Evolutionary conservation across 2,888 invertebrate genomes (phyloP).

Genomic region (Mythimna loreyi): DNA sequence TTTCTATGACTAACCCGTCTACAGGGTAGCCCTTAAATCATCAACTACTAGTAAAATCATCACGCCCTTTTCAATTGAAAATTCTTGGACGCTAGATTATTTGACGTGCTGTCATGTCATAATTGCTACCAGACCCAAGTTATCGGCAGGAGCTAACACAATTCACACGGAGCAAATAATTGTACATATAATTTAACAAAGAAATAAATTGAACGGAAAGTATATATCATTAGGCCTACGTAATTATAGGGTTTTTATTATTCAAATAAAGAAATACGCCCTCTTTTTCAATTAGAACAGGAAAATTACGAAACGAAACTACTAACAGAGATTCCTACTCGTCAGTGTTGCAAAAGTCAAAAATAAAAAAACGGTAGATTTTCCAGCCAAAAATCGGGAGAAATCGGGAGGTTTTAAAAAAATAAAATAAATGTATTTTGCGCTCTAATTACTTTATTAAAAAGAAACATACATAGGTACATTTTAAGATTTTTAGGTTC

Average conservation of each 20-base stretch:
- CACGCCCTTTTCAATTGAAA: slow-evolving; percentile 68
- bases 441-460: too few species aligned
- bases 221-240: slow-evolving; percentile 16
- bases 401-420: too few species aligned
- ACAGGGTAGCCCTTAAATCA: slow-evolving; percentile 52
- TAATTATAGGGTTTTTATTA: slow-evolving; percentile 13
- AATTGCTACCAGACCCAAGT: slow-evolving; percentile 54
- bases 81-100: slow-evolving; percentile 66
- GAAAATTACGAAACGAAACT: slow-evolving; percentile 64
- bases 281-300: slow-evolving; percentile 61
- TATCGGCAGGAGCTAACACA: slow-evolving; percentile 48
- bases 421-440: too few species aligned
- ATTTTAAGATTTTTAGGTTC: too few species aligned
- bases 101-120: slow-evolving; percentile 68
- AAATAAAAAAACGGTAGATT: too few species aligned
- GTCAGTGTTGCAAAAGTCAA: too few species aligned
- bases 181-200: slow-evolving; percentile 34
- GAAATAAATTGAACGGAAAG: slow-evolving; percentile 22
- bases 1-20: slow-evolving; percentile 43
- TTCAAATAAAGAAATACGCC: slow-evolving; percentile 58
- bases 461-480: too few species aligned
- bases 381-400: too few species aligned
- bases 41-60: slow-evolving; percentile 60
- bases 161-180: slow-evolving; percentile 43
- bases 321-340: slow-evolving; percentile 46